phyloP scores from a whole-genome alignment of 2,113 vertebrate species.

The Rhabdornis inornatus region DNA sequence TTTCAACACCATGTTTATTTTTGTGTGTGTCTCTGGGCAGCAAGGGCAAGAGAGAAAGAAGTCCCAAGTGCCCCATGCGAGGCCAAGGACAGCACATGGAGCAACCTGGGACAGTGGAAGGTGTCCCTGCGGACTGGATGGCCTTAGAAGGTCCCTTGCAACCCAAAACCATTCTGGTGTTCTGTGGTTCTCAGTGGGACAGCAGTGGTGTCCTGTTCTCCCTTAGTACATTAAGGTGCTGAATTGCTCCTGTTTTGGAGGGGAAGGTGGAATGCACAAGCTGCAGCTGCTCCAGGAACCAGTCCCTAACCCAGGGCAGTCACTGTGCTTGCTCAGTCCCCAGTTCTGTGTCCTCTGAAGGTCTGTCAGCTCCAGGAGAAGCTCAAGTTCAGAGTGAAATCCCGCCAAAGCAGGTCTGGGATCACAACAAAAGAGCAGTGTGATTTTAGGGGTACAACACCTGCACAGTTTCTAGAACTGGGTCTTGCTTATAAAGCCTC shows the following conservation, averaged over 20 bases:
- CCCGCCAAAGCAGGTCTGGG: background rate
- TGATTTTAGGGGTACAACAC: background rate
- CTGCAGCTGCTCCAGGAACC: background rate
- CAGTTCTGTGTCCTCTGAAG: accelerated
- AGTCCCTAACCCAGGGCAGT: background rate
- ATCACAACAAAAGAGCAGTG: background rate
- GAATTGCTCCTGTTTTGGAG: accelerated
- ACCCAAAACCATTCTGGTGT: background rate
- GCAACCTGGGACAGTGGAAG: background rate
- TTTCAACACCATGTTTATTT: background rate
- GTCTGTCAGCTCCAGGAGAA: background rate
- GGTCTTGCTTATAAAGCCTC: background rate
- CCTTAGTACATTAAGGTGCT: background rate
- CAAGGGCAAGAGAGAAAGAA: background rate
- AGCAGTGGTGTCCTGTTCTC: background rate
- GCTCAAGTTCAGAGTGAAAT: background rate
- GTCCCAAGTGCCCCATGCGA: background rate
- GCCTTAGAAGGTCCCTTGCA: background rate
- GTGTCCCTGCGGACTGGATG: background rate
- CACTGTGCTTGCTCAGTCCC: accelerated
- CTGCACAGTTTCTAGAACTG: background rate
- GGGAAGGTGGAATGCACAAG: background rate
- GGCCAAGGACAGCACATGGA: background rate
- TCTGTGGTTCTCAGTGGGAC: background rate
- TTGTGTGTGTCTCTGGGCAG: background rate